Conservation (phyloP, 2,113 vertebrate species). For the Paratilapia polleni region DNA sequence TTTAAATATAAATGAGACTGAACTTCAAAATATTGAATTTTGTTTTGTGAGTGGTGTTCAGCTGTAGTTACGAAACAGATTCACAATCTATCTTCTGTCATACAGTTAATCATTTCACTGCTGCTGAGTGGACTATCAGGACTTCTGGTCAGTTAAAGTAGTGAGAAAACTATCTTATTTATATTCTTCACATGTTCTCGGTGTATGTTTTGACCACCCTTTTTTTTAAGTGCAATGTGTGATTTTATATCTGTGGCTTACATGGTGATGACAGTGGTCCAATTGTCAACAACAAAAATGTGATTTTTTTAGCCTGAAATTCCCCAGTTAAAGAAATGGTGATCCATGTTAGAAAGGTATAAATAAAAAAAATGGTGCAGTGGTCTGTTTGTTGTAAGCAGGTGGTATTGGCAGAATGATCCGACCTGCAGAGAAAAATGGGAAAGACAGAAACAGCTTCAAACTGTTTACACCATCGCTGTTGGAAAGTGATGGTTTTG, state of each 20-base stretch:
- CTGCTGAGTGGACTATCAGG: no score
- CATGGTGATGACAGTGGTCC: not conserved
- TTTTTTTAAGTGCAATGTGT: not conserved
- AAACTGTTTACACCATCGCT: not conserved
- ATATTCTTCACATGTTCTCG: no score
- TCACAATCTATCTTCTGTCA: no score
- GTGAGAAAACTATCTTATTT: no score
- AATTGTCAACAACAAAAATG: not conserved
- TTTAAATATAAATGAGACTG: not conserved
- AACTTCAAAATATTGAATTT: not conserved
- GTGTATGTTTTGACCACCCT: no score
- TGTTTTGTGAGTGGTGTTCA: not conserved
- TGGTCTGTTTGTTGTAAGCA: not conserved
- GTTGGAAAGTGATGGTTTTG: not conserved
- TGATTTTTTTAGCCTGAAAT: not conserved
- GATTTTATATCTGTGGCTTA: not conserved
- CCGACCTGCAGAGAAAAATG: not conserved
- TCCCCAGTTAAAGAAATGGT: not conserved
- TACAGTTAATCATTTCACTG: no score
- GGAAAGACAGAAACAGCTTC: not conserved
- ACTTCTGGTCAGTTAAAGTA: no score
- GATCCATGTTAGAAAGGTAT: not conserved
- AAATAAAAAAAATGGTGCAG: not conserved
- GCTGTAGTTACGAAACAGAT: not conserved
- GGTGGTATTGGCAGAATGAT: not conserved